Percentiles rank a stretch among this genome's conserved stretches.
phyloP scores from a whole-genome alignment of 2,113 vertebrate genomes.

The Ivindomyrus marchei region DNA sequence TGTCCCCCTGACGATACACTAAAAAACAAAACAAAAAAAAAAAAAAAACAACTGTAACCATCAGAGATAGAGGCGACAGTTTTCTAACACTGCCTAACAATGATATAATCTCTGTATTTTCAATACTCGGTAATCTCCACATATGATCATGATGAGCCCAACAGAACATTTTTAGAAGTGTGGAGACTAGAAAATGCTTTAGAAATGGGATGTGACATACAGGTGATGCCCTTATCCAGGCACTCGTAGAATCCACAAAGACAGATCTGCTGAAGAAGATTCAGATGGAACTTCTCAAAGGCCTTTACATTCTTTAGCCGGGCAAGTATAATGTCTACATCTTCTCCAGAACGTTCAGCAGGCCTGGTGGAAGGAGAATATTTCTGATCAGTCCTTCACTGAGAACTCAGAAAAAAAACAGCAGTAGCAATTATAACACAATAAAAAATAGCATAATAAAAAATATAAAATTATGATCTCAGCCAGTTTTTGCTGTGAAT shows the following conservation, averaged over 20 bases:
- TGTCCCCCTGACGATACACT: slow-evolving; percentile 97
- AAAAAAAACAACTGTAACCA: neutral
- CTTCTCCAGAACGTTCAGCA: slow-evolving; percentile 84
- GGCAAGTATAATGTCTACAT: slow-evolving; percentile 90
- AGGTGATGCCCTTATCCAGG: slow-evolving; percentile 89
- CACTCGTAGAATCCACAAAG: slow-evolving; percentile 90
- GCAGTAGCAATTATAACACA: neutral
- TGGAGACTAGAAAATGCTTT: neutral
- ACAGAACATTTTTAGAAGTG: neutral
- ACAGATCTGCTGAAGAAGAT: slow-evolving; percentile 90
- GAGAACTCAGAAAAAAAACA: neutral
- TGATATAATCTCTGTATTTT: neutral
- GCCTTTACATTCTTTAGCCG: slow-evolving; percentile 86
- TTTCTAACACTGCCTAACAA: neutral
- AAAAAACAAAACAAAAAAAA: slow-evolving; percentile 27
- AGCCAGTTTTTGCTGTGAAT: neutral
- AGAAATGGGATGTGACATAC: slow-evolving; percentile 57
- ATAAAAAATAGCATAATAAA: neutral
- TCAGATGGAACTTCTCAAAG: slow-evolving; percentile 88
- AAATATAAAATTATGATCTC: neutral
- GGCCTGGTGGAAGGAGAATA: slow-evolving; percentile 60
- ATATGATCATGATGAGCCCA: neutral
- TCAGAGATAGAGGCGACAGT: neutral
- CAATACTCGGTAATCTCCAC: neutral
- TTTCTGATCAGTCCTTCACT: neutral